Base-by-base conservation (phyloP, 2,888 invertebrate genomes). In the Ferrisia virgata region DNA sequence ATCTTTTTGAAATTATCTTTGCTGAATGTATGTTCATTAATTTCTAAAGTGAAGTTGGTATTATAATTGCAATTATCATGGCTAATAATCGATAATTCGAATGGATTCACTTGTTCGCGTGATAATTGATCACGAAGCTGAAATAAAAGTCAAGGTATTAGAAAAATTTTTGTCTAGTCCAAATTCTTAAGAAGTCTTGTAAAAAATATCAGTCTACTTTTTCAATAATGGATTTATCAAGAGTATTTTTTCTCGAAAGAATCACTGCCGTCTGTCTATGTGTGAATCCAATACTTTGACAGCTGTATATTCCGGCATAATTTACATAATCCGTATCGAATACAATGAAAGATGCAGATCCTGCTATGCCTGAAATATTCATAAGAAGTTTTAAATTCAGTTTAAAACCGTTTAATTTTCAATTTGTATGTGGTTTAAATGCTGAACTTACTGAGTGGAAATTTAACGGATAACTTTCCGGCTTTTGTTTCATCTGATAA, bases 201-300 rank as follows among this genome's bases (percentile, higher is more conserved):
- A 13, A 5, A 64, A 22, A 64, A 8, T 25, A 39, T 39, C 39
- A 11, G 85, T 87, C 87, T 88, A 93, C 93, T 91, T 93, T 93
- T 86, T 94, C 94, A 8, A 94, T 87, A 86, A 91, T 93, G 79
- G 91, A 90, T 88, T 91, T 93, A 86, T 94, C 95, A 79, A 95
- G 90, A 47, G 93, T 93, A 86, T 92, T 92, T 22, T 90, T 91
- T 81, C 95, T 91, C 0, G 94, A 94, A n/a, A 95, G 90, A 86
- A 97, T 94, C 82, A 95, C 94, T 0, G 94, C 94, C 0, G 94
- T 94, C 85, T 93, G 92, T 3, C 95, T 90, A 88, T 95, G 93
- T 0, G 93, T 93, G 86, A 95, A 93, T 0, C 92, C 91, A 15
- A 95, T 87, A 87, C 92, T 93, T 88, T 95, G 95, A 87, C 95